Base-by-base conservation (phyloP, 2,113 vertebrate species). In the Limanda limanda region DNA sequence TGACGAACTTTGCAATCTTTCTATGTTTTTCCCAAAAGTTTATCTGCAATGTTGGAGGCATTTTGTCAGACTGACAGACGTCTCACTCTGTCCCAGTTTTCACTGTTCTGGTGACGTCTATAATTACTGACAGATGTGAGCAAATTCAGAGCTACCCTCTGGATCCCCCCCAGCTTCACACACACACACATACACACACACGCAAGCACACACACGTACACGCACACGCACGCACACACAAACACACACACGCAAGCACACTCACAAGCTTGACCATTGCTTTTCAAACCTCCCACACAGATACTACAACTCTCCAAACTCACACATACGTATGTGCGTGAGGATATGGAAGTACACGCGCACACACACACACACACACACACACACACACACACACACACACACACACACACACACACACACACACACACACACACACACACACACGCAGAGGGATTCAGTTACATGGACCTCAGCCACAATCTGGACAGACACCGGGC, bases 91-190 rank as follows among this genome's bases (percentile, higher is more conserved):
- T 83, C 63, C 69, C 77, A 55, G 27, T 85, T 79, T 86, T 83
- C 54, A 54, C 71, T 83, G 78, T 83, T 88, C 71, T 84, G 81
- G 82, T 88, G 86, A 92, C 71, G 80, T 91, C 79, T 86, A 58
- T 92, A 89, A 93, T 91, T 90, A 86, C 78, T 78, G 86, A 89
- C 92, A 92, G 86, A 92, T 92, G 88, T 87, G 88, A 42, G 78
- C 86, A 66, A 71, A 86, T 79, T 78, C 83, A 79, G 72, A 70
- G 74, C 77, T 70, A 81, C 79, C 82, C 85, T 42, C 76, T 67
- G 48, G 25, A 76, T 10, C 56, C 72, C 54, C 80, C 74, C 47
- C 75, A 51, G 68, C 67, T 59, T 65, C 25, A 25, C 58, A 51
- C 61, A 20, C 62, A 68, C 25, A 25, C 60, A 37, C 61, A 17